Conservation (phyloP, 2,797 vertebrate genomes). For the Eospalax fontanierii region DNA sequence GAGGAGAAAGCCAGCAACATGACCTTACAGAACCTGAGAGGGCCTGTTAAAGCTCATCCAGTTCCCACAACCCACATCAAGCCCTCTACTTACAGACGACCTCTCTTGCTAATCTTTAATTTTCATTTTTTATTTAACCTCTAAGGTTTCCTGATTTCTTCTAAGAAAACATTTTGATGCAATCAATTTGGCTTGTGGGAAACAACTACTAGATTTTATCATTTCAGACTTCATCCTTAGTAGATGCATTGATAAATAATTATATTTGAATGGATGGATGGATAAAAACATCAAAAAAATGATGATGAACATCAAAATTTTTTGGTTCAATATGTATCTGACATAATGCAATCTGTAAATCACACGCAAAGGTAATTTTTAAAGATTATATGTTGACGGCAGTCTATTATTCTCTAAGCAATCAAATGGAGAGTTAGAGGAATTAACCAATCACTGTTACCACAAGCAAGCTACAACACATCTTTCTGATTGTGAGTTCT, state of each 20-base stretch:
- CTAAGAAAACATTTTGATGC: constrained; percentile 56
- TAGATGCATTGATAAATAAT: constrained; percentile 32
- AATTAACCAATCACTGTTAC: neutral
- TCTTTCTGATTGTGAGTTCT: neutral
- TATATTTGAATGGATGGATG: neutral
- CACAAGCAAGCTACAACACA: neutral
- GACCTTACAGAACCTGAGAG: constrained; percentile 21
- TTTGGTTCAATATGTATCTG: neutral
- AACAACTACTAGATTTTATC: constrained; percentile 32
- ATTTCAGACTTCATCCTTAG: constrained; percentile 25
- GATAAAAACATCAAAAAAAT: constrained; percentile 43
- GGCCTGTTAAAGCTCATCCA: neutral
- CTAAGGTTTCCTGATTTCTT: constrained; percentile 32
- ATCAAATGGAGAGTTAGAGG: constrained; percentile 35
- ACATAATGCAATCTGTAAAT: constrained; percentile 40
- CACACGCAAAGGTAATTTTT: constrained; percentile 14
- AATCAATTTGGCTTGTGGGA: constrained; percentile 48
- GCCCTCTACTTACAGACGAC: neutral
- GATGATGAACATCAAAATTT: constrained; percentile 59
- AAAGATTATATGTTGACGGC: neutral
- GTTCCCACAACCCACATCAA: neutral
- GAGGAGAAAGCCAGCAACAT: neutral
- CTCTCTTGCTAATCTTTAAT: constrained; percentile 7
- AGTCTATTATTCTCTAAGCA: constrained; percentile 42
- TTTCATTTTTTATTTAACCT: constrained; percentile 65